Percentiles rank a stretch among this genome's conserved stretches.
These are phyloP conservation scores for Lineus longissimus DNA, from an alignment of 1,140 invertebrate species.

Conservation along the genomic window DNA sequence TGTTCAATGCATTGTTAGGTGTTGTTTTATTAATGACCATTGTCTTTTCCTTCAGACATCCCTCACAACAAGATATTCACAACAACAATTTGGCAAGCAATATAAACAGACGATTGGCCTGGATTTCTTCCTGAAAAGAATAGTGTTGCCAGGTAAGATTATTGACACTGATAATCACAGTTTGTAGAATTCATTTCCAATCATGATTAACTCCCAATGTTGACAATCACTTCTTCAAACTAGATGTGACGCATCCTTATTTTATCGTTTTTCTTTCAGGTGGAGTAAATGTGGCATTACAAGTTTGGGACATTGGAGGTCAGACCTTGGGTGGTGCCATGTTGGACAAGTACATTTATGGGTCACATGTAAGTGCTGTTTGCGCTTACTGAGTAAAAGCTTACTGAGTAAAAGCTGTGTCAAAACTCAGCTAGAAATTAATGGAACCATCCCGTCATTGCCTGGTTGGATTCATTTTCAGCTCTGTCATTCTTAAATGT, in stretches of 20 bases:
- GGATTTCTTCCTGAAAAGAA: constrained; percentile 73
- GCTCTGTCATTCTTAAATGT: too few relatives aligned
- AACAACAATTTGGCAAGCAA: constrained; percentile 71
- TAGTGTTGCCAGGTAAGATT: constrained; percentile 63
- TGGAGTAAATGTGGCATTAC: constrained; percentile 62
- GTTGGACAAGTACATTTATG: constrained; percentile 80
- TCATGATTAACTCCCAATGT: too few relatives aligned
- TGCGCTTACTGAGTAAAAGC: not conserved
- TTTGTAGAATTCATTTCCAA: too few relatives aligned
- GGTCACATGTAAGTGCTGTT: constrained; percentile 65
- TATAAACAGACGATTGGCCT: constrained; percentile 72
- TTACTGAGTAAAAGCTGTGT: too few relatives aligned
- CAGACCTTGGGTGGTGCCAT: constrained; percentile 69
- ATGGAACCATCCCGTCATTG: too few relatives aligned
- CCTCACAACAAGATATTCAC: constrained; percentile 67
- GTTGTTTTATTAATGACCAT: too few relatives aligned
- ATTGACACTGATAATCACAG: constrained; percentile 17
- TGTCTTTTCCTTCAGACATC: constrained; percentile 59
- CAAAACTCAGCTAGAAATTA: too few relatives aligned
- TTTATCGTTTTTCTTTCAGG: constrained; percentile 33
- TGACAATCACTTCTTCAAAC: too few relatives aligned
- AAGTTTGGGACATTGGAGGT: constrained; percentile 82
- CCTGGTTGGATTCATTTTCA: too few relatives aligned
- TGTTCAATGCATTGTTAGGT: too few relatives aligned
- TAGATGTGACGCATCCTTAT: too few relatives aligned